These are phyloP conservation scores for Yponomeuta sedellus DNA, from an alignment of 2,888 invertebrate species.

Conservation along the genomic window DNA sequence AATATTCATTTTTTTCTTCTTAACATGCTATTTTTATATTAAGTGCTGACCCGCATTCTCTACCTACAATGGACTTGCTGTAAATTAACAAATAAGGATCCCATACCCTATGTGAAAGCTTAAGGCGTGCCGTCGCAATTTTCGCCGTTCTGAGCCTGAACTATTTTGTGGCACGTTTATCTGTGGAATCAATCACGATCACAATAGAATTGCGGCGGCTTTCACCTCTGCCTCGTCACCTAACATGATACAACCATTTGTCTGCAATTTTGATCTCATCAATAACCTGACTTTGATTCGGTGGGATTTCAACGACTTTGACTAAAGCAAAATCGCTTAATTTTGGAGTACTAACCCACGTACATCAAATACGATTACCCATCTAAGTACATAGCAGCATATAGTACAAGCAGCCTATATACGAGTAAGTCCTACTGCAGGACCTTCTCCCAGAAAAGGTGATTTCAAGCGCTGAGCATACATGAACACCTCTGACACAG, in stretches of 20 bases:
- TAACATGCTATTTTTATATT: no score
- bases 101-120: neutral
- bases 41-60: neutral
- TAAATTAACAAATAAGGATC: neutral
- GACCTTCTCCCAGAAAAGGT: no score
- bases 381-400: no score
- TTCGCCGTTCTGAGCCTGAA: neutral
- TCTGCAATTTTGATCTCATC: constrained; percentile 47
- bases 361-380: neutral
- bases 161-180: constrained; percentile 27
- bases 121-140: neutral
- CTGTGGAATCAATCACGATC: constrained; percentile 49
- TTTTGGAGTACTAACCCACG: neutral
- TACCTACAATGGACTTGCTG: no score
- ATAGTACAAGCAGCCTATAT: no score
- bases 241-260: constrained; percentile 42
- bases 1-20: no score
- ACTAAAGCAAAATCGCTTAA: neutral
- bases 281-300: constrained; percentile 28
- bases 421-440: no score
- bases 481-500: no score
- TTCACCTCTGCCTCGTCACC: constrained; percentile 42
- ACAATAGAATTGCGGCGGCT: constrained; percentile 58
- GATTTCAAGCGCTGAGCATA: no score
- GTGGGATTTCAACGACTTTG: neutral